Conservation (phyloP, 2,113 vertebrate genomes). For the Polypterus bichir region DNA sequence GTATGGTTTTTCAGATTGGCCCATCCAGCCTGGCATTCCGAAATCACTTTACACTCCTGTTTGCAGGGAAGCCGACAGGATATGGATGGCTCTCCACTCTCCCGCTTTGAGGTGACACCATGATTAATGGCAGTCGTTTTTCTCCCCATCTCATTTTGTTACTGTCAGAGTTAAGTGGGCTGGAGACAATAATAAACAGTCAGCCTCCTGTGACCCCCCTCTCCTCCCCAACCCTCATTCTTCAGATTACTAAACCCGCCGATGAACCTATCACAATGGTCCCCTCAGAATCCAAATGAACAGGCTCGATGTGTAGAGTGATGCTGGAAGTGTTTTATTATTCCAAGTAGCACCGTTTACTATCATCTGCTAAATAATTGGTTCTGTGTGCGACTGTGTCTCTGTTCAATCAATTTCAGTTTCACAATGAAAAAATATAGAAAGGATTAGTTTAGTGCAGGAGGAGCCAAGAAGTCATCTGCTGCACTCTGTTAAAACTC, state of each 20-base stretch:
- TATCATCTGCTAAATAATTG: too few relatives aligned
- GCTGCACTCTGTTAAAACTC: too few relatives aligned
- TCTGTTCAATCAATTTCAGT: too few relatives aligned
- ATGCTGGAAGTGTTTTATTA: too few relatives aligned
- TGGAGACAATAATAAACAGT: conserved; percentile 57
- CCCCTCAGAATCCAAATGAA: conserved; percentile 19
- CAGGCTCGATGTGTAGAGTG: too few relatives aligned
- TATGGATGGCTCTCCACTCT: conserved; percentile 36
- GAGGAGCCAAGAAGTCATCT: too few relatives aligned
- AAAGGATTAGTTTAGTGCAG: too few relatives aligned
- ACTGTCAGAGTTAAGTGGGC: conserved; percentile 59
- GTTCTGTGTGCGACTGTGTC: too few relatives aligned
- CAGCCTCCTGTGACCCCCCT: conserved; percentile 46
- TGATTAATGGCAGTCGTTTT: conserved; percentile 51
- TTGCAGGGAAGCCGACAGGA: conserved; percentile 30
- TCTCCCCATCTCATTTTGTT: conserved; percentile 54
- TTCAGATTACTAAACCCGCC: conserved; percentile 25
- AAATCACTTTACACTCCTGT: conserved; percentile 40
- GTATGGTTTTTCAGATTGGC: conserved; percentile 24
- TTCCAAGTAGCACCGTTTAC: too few relatives aligned
- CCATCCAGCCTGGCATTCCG: conserved; percentile 23
- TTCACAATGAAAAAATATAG: too few relatives aligned
- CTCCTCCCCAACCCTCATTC: conserved; percentile 34
- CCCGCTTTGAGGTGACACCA: conserved; percentile 35
- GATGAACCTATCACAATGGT: conserved; percentile 5